These are phyloP conservation scores for Phalanger gymnotis DNA, from an alignment of 2,797 vertebrate genomes.

Conservation along the genomic window DNA sequence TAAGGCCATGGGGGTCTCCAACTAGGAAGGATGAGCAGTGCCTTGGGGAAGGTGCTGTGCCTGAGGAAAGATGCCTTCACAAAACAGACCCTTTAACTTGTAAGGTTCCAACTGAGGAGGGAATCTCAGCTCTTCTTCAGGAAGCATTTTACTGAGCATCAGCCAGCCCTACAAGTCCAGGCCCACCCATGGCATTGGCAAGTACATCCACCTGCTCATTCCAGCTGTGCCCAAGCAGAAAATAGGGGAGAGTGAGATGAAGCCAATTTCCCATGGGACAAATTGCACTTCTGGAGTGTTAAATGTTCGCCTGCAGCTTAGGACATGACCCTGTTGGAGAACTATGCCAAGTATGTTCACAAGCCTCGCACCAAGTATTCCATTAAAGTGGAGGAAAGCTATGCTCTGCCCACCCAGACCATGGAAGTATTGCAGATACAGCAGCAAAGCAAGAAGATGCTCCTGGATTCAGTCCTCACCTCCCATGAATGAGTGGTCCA, in stretches of 20 bases:
- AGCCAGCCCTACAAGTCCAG: too few relatives aligned
- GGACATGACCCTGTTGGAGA: slow-evolving; percentile 92
- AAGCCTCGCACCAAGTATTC: slow-evolving; percentile 90
- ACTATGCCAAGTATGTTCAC: slow-evolving; percentile 91
- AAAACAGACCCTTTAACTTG: too few relatives aligned
- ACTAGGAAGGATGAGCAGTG: too few relatives aligned
- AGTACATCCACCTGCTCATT: too few relatives aligned
- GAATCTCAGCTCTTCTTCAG: too few relatives aligned
- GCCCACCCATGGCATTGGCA: too few relatives aligned
- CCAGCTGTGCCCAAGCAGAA: too few relatives aligned
- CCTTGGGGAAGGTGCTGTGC: too few relatives aligned
- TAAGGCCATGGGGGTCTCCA: too few relatives aligned
- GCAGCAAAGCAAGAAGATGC: slow-evolving; percentile 90
- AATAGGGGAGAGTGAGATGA: slow-evolving; percentile 86
- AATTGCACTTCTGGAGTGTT: slow-evolving; percentile 88
- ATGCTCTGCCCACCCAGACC: slow-evolving; percentile 91
- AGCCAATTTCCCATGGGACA: slow-evolving; percentile 84
- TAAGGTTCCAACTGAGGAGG: too few relatives aligned
- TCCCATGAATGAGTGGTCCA: slow-evolving; percentile 92
- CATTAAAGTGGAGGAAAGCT: slow-evolving; percentile 91
- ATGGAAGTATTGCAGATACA: slow-evolving; percentile 89
- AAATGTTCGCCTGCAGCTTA: slow-evolving; percentile 90
- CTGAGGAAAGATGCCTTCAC: too few relatives aligned
- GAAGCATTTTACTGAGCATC: too few relatives aligned
- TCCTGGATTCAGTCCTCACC: slow-evolving; percentile 88